Evolutionary conservation across 2,888 invertebrate species (phyloP), one percentile per base, ranked within the genome.

Genomic region (Hylaea fasciaria): DNA sequence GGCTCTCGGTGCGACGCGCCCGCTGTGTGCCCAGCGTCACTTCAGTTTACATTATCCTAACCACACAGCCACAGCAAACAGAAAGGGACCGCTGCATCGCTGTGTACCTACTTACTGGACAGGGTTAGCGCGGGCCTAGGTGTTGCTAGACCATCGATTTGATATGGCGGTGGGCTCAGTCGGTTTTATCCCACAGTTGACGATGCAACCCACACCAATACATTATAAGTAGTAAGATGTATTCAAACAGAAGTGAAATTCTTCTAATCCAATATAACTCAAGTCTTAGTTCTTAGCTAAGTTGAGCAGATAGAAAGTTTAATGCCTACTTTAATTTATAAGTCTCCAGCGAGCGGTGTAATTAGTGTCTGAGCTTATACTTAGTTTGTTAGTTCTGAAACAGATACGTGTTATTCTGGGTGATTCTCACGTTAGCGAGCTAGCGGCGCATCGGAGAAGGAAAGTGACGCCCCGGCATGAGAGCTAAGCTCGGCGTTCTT

Each of bases 41-140:
- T 41, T 37, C 32, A 17, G 32, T 41, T 29, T 41, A 37, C 46
- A 46, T 29, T n/a, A 32, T 28, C 22, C 49, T 37, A 16, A 35
- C 11, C 55, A 50, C 45, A 50, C 57, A 57, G n/a, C 8, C 39
- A 39, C 16, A 17, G 28, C 40, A 50, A 57, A 50, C n/a, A 54
- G 13, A 45, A 40, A 17, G 17, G 32, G 22, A 28, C 9, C 43
- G 35, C 40, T 51, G 51, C 32, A 32, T 0, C 43, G 9, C 2
- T 17, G 39, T 39, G 37, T 49, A 44, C 22, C 5, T 13, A 39
- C 12, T 12, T n/a, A 17, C 17, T n/a, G n/a, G 10, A 2, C 7
- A 16, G 0, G 8, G 13, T 7, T 40, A 13, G 40, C 14, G 7
- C 14, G 14, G 40, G 14, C 40, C 40, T 40, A 12, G 13, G 12